phyloP scores from a whole-genome alignment of 37 sponge, comb jelly and placozoan species.

The Dysidea cf. avara region DNA sequence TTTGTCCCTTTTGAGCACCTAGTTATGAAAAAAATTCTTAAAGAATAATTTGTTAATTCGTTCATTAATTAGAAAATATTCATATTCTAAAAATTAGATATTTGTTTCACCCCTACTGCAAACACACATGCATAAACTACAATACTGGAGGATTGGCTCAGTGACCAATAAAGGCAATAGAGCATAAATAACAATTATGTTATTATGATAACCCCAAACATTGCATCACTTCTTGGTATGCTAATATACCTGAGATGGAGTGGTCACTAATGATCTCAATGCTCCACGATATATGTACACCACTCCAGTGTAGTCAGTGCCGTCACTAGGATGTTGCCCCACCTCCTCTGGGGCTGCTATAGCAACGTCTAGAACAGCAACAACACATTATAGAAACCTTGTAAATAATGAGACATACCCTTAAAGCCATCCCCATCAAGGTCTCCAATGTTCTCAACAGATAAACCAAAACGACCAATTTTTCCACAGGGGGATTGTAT shows the following conservation, averaged over 20 bases:
- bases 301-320: no score
- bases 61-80: no score
- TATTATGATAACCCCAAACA: neutral
- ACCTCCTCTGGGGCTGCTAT: constrained; percentile 53
- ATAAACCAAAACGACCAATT: constrained; percentile 55
- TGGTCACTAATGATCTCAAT: neutral
- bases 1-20: no score
- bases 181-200: neutral
- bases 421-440: constrained; percentile 60
- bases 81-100: no score
- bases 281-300: constrained; percentile 66
- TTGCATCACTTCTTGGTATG: neutral
- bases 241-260: neutral
- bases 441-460: constrained; percentile 63
- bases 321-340: no score
- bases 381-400: neutral
- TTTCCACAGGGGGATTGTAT: neutral
- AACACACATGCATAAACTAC: no score
- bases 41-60: no score
- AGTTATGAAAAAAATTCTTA: no score
- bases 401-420: neutral
- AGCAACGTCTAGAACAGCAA: constrained; percentile 45
- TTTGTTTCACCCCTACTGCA: no score
- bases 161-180: neutral
- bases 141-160: constrained; percentile 20